Evolutionary conservation across 2,888 invertebrate species (phyloP).

Genomic region (Diadegma fenestrale): DNA sequence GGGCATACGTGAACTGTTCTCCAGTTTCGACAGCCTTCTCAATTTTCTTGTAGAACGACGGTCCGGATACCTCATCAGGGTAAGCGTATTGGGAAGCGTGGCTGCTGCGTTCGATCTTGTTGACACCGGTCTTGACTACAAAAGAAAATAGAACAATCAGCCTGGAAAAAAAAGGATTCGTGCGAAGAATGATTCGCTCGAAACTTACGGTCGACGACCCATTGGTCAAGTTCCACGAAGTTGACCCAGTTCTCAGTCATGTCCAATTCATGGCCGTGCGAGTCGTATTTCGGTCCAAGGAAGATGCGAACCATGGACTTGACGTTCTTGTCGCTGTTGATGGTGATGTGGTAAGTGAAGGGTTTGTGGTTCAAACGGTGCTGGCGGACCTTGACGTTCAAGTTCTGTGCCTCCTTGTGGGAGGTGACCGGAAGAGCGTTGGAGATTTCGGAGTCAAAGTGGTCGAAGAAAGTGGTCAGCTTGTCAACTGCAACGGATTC

Average conservation of each 20-base stretch:
- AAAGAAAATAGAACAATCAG: slow-evolving; percentile 6
- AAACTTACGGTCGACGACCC: slow-evolving; percentile 75
- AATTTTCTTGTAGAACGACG: slow-evolving; percentile 84
- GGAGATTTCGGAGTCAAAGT: slow-evolving; percentile 88
- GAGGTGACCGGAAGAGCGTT: slow-evolving; percentile 84
- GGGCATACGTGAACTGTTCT: slow-evolving; percentile 85
- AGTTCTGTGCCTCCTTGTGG: slow-evolving; percentile 84
- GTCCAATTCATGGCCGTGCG: slow-evolving; percentile 86
- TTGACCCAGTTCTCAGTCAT: slow-evolving; percentile 87
- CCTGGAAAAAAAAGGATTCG: neutral
- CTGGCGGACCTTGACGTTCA: slow-evolving; percentile 88
- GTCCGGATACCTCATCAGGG: slow-evolving; percentile 82
- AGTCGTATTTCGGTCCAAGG: slow-evolving; percentile 89
- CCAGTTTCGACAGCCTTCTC: slow-evolving; percentile 85
- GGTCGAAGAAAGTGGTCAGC: slow-evolving; percentile 89
- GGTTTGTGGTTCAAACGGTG: slow-evolving; percentile 90
- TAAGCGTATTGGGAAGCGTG: slow-evolving; percentile 72
- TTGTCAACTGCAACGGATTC: slow-evolving; percentile 88
- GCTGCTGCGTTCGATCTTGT: slow-evolving; percentile 81
- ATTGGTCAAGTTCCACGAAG: slow-evolving; percentile 87
- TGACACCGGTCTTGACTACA: slow-evolving; percentile 82
- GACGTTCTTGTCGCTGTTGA: slow-evolving; percentile 87
- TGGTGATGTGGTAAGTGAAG: slow-evolving; percentile 87
- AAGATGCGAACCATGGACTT: slow-evolving; percentile 88
- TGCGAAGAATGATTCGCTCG: neutral